A percentile compares a stretch with the other conserved stretches of the same genome.
These are phyloP conservation scores for Falcaria lacertinaria DNA, from an alignment of 2,888 invertebrate species.

Conservation along the genomic window DNA sequence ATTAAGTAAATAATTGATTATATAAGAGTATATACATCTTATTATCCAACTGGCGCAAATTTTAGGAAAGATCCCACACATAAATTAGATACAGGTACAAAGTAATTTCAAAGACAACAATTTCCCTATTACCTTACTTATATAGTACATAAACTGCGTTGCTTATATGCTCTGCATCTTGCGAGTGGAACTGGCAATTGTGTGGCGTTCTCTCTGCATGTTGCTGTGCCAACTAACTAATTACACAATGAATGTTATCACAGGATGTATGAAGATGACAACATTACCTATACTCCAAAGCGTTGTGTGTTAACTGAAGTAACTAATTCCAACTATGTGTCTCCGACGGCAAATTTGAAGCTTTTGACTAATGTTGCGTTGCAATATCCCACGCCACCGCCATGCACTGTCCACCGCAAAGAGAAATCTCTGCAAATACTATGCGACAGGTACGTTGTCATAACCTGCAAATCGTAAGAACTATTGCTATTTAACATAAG, in stretches of 20 bases:
- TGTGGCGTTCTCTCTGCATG: too few species aligned
- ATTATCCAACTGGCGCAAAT: too few species aligned
- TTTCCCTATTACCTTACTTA: too few species aligned
- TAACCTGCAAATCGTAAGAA: not conserved
- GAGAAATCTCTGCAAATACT: constrained; percentile 81
- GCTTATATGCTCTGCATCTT: too few species aligned
- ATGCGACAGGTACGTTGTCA: constrained; percentile 75
- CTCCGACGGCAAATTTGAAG: constrained; percentile 84
- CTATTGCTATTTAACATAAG: not conserved
- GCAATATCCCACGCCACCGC: constrained; percentile 74
- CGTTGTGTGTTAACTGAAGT: constrained; percentile 77
- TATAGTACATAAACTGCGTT: too few species aligned
- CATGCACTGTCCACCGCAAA: constrained; percentile 74
- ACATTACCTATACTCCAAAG: constrained; percentile 74
- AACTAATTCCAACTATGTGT: constrained; percentile 77
- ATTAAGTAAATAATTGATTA: too few species aligned
- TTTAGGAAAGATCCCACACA: too few species aligned
- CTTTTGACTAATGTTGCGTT: constrained; percentile 82
- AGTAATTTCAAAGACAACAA: too few species aligned
- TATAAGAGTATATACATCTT: too few species aligned
- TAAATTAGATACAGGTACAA: too few species aligned
- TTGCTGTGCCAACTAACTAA: too few species aligned
- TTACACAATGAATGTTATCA: constrained; percentile 73
- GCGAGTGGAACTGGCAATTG: too few species aligned
- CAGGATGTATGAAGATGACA: constrained; percentile 77